Conservation (phyloP, 2,797 vertebrate species). For the Craterocephalus amniculus region DNA sequence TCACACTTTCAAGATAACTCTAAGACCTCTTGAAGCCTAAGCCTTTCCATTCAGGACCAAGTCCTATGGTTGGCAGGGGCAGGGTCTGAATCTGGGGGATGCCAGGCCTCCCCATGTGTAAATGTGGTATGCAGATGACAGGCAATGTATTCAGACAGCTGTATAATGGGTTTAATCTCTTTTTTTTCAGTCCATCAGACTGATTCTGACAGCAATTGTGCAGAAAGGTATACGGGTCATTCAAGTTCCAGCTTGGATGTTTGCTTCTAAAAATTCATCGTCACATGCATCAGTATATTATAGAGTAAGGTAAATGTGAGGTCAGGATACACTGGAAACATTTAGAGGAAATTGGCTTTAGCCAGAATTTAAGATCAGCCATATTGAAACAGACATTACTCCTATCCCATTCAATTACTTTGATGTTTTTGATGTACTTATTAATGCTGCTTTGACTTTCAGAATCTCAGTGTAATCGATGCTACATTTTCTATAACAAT, state of each 20-base stretch:
- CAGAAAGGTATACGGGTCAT: constrained; percentile 57
- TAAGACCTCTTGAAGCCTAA: constrained; percentile 62
- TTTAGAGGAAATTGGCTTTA: constrained; percentile 30
- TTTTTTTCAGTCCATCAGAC: constrained; percentile 55
- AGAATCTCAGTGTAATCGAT: constrained; percentile 25
- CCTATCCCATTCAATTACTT: constrained; percentile 8
- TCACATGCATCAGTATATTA: constrained; percentile 50
- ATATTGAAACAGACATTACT: constrained; percentile 11
- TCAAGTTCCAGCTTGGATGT: constrained; percentile 38
- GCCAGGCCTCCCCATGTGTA: constrained; percentile 61
- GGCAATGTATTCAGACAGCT: constrained; percentile 73
- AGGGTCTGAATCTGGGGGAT: constrained; percentile 58
- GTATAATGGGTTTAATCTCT: constrained; percentile 67
- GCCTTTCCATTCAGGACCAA: constrained; percentile 62
- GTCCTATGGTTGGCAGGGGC: constrained; percentile 65
- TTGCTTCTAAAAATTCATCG: constrained; percentile 51
- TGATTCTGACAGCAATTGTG: constrained; percentile 53
- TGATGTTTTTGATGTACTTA: constrained; percentile 23
- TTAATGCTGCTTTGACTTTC: constrained; percentile 30
- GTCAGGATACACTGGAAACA: constrained; percentile 40
- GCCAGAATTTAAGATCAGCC: constrained; percentile 28
- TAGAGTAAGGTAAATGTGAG: constrained; percentile 45
- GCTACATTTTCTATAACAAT: constrained; percentile 25
- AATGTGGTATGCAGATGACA: constrained; percentile 71
- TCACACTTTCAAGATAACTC: constrained; percentile 49